Evolutionary conservation across 2,888 invertebrate genomes (phyloP), one percentile per base, ranked within the genome.

Genomic region (Schizaphis graminum): DNA sequence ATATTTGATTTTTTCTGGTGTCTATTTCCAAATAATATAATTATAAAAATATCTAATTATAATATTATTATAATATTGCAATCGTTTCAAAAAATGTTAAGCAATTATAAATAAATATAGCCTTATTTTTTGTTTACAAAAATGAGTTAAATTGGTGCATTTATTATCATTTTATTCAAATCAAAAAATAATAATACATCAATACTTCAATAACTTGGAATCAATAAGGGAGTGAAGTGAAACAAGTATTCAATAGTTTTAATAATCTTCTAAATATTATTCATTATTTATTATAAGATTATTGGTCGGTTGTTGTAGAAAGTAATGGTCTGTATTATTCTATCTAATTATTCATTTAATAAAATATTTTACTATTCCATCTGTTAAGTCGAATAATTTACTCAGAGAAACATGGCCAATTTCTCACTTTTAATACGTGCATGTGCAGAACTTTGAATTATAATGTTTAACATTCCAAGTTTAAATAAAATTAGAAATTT

Each of bases 381-480:
- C 26, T n/a, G 61, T 47, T 26, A 26, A 67, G 13, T 26, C 16
- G 49, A 87, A 49, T 47, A 41, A 47, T 41, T 67, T 92, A 28
- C 35, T 3, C 5, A 26, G 35, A 35, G 16, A 49, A 86, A 86
- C 35, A 87, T 16, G 35, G n/a, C 44, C 10, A 84, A 91, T 92
- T 87, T 49, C 21, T 57, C 26, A 28, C n/a, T 61, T 87, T 67
- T 87, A 35, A 56, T 57, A 49, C 44, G 35, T 56, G 35, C 7
- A 26, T 41, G 49, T 16, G 87, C 28, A 21, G 61, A 87, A 87
- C 35, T 92, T 87, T 67, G 67, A 87, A 49, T 92, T 67, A 87
- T 92, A 87, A 87, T 35, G n/a, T 49, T 87, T n/a, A 67, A 61
- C 49, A 87, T 87, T 67, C 61, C 92, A 35, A 67, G 92, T 89